Base-by-base conservation (phyloP, 2,888 invertebrate genomes). In the Gortyna flavago region DNA sequence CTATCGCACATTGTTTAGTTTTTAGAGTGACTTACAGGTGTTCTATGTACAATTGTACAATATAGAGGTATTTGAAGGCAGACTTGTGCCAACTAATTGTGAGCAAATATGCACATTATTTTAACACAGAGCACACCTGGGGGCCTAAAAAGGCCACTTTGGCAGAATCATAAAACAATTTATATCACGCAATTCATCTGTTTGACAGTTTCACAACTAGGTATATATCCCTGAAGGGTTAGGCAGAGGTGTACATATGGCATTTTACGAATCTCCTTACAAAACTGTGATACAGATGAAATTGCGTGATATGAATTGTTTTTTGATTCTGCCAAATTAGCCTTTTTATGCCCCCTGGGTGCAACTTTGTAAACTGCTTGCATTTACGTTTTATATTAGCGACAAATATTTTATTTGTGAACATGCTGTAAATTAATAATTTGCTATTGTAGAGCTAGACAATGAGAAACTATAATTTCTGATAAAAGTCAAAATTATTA, bases 21-120 rank as follows among this genome's bases (percentile, higher is more conserved):
- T 83, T 78, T 57, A 78, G 38, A 68, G 57, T 68, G 41, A 38
- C 59, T 38, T 59, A 51, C 67, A 72, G 44, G 59, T 80, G 54
- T n/a, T 72, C 16, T 59, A 48, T 57, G 62, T 70, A 8, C 44
- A 54, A n/a, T 44, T 35, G 57, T 61, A 6, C n/a, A 44, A 16
- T n/a, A 59, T 64, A 66, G n/a, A 65, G 38, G 51, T 38, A 64
- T 71, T 59, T 32, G 75, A 75, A 82, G 85, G 75, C 29, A 29
- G 85, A 81, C 59, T 11, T 64, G 75, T 81, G 81, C 70, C 85
- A 82, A 81, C 75, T 81, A 85, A 82, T 77, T 69, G 32, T 77
- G 44, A 66, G 59, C 73, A 80, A 75, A 81, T 77, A 81, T 81
- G 81, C 75, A 75, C 62, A 72, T 72, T 70, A 81, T 59, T 66